phyloP scores from a whole-genome alignment of 23 tunicate genomes.

The Trididemnum miniatum region DNA sequence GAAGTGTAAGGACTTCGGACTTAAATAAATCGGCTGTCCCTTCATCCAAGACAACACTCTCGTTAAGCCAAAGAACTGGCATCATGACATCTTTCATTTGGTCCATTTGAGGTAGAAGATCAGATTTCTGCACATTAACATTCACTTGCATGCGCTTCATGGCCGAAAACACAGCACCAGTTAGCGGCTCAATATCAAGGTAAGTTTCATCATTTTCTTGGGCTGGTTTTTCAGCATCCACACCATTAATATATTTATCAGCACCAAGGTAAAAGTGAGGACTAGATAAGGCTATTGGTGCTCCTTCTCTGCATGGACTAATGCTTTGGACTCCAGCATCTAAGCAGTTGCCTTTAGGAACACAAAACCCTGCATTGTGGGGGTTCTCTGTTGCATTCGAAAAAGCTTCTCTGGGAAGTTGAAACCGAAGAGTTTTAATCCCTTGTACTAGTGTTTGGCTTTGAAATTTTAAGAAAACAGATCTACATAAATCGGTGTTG shows the following conservation, averaged over 20 bases:
- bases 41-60: conserved; percentile 51
- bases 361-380: conserved; percentile 84
- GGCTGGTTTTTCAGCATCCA: conserved; percentile 54
- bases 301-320: conserved; percentile 85
- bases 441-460: conserved; percentile 48
- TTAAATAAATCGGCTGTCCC: conserved; percentile 45
- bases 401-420: conserved; percentile 62
- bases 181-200: conserved; percentile 83
- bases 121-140: conserved; percentile 24
- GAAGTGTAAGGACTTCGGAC: conserved; percentile 17
- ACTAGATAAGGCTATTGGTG: conserved; percentile 69
- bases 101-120: conserved; percentile 26
- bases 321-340: conserved; percentile 77
- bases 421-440: conserved; percentile 64
- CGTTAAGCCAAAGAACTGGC: conserved; percentile 64
- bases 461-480: conserved; percentile 54
- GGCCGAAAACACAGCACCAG: conserved; percentile 66
- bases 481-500: conserved; percentile 83
- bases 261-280: conserved; percentile 93
- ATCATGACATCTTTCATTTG: conserved; percentile 38
- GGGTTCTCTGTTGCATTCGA: conserved; percentile 59
- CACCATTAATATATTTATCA: conserved; percentile 57
- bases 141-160: conserved; percentile 59
- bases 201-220: conserved; percentile 64
- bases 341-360: conserved; percentile 66